A percentile compares a stretch with the other conserved stretches of the same genome.
Evolutionary conservation across 2,888 invertebrate species (phyloP).

Genomic region (Siphonodentalium dalli): DNA sequence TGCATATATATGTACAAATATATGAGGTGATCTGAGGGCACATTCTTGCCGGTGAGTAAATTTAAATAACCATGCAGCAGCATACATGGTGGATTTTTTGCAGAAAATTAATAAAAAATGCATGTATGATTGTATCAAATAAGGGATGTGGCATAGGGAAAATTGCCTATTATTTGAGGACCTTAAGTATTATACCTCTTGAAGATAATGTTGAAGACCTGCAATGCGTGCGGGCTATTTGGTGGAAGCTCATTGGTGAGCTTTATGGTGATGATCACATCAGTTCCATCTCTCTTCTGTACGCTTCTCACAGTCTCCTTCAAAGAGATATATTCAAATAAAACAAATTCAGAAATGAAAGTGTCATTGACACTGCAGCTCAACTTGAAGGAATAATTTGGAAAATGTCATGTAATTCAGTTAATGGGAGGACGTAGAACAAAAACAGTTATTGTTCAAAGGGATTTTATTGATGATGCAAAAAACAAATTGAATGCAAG

Average conservation of each 20-base stretch:
- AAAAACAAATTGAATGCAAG: no score
- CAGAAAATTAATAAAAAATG: not conserved
- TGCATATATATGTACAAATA: no score
- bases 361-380: no score
- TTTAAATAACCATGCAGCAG: no score
- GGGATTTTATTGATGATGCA: no score
- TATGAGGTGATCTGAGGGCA: no score
- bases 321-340: slow-evolving; percentile 5
- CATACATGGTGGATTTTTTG: not conserved
- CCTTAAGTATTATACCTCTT: slow-evolving; percentile 40
- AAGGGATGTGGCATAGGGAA: not conserved
- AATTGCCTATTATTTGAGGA: not conserved
- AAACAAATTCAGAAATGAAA: not conserved
- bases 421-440: no score
- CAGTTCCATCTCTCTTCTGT: slow-evolving; percentile 43
- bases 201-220: slow-evolving; percentile 60
- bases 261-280: slow-evolving; percentile 48
- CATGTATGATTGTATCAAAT: not conserved
- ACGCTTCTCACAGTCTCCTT: no score
- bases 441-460: no score
- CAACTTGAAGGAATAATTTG: no score
- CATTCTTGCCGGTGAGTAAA: no score
- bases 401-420: no score
- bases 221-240: slow-evolving; percentile 47
- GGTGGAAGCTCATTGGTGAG: slow-evolving; percentile 52